Percentiles rank a stretch among this genome's conserved stretches.
Conservation (phyloP, 1,140 invertebrate genomes). For the Caenorhabditis latens region DNA sequence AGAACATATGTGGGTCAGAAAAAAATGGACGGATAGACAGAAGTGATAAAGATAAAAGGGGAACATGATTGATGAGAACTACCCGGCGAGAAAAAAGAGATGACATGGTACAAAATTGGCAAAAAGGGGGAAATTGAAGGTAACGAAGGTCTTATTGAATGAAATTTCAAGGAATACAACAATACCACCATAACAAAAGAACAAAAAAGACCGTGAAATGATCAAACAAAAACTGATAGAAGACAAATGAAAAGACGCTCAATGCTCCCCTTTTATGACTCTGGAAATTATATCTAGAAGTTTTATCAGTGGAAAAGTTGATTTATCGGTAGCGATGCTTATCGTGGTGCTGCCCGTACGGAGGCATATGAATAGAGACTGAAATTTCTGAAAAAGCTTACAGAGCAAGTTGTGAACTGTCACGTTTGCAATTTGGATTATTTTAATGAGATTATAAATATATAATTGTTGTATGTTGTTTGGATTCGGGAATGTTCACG, state of each 20-base stretch:
- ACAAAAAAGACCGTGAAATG: conserved; percentile 9
- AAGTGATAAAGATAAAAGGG: neutral
- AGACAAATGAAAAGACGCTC: neutral
- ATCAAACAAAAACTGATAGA: neutral
- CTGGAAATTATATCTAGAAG: neutral
- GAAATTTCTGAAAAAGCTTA: neutral
- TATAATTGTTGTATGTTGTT: neutral
- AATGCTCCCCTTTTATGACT: neutral
- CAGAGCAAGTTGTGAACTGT: conserved; percentile 18
- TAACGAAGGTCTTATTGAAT: too few species aligned
- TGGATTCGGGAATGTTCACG: neutral
- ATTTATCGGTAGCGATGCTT: conserved; percentile 38
- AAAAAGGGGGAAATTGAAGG: neutral
- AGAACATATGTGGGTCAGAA: neutral
- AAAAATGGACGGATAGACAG: neutral
- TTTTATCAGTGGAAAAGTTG: conserved; percentile 52
- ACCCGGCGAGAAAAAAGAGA: neutral
- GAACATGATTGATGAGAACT: conserved; percentile 29
- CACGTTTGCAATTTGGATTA: neutral
- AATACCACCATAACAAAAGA: conserved; percentile 26
- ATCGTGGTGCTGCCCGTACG: neutral
- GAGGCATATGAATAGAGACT: neutral
- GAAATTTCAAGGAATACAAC: neutral
- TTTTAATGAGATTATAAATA: neutral
- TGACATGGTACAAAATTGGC: neutral